These are phyloP conservation scores for Trachymyrmex septentrionalis DNA, from an alignment of 1,140 invertebrate genomes.

Conservation along the genomic window DNA sequence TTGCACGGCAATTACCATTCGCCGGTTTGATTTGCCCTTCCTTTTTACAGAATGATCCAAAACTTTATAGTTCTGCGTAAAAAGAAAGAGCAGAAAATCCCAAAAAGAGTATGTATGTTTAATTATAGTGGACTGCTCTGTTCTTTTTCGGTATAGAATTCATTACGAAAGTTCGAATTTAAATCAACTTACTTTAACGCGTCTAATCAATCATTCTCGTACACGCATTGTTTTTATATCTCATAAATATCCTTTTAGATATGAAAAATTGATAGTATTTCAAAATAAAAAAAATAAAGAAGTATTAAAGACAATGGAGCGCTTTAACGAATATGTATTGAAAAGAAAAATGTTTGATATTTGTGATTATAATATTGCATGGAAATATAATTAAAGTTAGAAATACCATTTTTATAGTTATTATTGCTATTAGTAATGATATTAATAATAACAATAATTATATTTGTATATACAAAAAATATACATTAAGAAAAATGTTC, in stretches of 20 bases:
- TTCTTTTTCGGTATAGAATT: not conserved
- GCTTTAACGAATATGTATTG: too few species aligned
- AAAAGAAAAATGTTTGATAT: too few species aligned
- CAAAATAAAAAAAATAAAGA: not conserved
- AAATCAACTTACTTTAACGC: conserved; percentile 2
- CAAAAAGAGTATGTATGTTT: not conserved
- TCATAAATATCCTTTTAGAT: not conserved
- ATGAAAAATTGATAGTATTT: not conserved
- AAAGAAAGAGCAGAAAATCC: not conserved
- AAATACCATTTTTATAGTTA: too few species aligned
- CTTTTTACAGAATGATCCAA: not conserved
- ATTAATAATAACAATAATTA: too few species aligned
- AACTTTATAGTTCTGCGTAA: not conserved
- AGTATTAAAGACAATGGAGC: not conserved
- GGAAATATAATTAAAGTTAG: too few species aligned
- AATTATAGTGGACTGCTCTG: not conserved
- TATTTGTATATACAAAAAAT: too few species aligned
- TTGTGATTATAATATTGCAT: too few species aligned
- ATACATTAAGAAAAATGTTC: too few species aligned
- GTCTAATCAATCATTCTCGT: not conserved
- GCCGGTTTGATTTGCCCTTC: not conserved
- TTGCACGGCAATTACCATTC: conserved; percentile 34
- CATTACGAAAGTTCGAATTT: not conserved
- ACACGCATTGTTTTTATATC: not conserved
- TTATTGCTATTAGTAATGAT: too few species aligned